Conservation (phyloP, 2,797 vertebrate genomes). For the Lacerta viridis region DNA sequence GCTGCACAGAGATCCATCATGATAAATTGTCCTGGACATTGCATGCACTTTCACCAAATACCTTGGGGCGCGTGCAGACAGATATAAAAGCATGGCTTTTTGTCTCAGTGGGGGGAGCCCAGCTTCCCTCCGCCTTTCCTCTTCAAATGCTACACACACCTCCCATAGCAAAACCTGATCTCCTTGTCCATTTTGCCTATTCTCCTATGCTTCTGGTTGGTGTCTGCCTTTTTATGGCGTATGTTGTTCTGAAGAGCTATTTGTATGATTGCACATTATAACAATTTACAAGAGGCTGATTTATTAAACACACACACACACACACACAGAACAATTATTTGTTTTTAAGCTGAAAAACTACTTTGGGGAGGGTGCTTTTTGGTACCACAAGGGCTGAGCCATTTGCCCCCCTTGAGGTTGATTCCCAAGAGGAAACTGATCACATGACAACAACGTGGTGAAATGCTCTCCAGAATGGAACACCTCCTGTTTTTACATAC, state of each 20-base stretch:
- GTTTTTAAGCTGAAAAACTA: conserved; percentile 9
- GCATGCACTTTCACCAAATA: background rate
- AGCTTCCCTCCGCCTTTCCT: background rate
- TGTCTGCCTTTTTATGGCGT: background rate
- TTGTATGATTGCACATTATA: background rate
- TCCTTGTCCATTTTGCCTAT: background rate
- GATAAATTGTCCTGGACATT: conserved; percentile 10
- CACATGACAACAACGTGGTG: background rate
- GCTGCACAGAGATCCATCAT: background rate
- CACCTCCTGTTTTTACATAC: background rate
- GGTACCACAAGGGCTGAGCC: background rate
- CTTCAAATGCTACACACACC: background rate
- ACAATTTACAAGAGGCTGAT: background rate
- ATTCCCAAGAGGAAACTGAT: background rate
- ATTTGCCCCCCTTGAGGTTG: background rate
- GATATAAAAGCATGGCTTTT: background rate
- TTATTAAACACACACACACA: background rate
- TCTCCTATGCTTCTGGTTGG: background rate
- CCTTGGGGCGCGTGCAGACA: background rate
- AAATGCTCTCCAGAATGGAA: background rate
- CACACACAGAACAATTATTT: background rate
- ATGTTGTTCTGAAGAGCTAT: background rate
- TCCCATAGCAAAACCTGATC: background rate
- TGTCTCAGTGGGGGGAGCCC: background rate
- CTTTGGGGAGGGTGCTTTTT: background rate